phyloP scores from a whole-genome alignment of 2,797 vertebrate genomes.

The Typhlichthys subterraneus region DNA sequence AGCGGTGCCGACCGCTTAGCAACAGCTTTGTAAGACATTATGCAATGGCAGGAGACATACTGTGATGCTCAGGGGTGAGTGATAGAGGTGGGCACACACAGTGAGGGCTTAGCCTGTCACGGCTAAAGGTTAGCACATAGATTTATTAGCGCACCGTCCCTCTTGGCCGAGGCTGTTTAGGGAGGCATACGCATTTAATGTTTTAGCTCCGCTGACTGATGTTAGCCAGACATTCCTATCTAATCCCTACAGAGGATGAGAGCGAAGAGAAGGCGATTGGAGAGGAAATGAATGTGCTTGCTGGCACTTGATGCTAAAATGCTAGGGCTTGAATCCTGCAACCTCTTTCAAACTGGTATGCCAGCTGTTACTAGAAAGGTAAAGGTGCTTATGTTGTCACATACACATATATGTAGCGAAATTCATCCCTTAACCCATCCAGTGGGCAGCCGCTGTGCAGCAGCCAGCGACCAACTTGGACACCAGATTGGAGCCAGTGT shows the following conservation, averaged over 20 bases:
- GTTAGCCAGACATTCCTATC: slow-evolving; percentile 23
- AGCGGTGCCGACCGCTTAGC: slow-evolving; percentile 32
- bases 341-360: not conserved
- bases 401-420: too few species aligned
- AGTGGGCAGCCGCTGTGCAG: too few species aligned
- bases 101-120: slow-evolving; percentile 58
- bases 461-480: too few species aligned
- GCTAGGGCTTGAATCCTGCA: not conserved
- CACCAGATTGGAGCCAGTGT: too few species aligned
- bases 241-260: not conserved
- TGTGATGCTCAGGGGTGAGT: slow-evolving; percentile 38
- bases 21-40: slow-evolving; percentile 52
- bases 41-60: slow-evolving; percentile 23
- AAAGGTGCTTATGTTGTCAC: too few species aligned
- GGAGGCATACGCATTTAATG: slow-evolving; percentile 52
- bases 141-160: slow-evolving; percentile 49
- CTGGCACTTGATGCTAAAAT: not conserved
- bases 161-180: slow-evolving; percentile 42
- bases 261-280: not conserved
- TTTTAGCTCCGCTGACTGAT: slow-evolving; percentile 54
- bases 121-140: slow-evolving; percentile 63
- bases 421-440: too few species aligned
- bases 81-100: slow-evolving; percentile 53
- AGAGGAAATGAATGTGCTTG: not conserved
- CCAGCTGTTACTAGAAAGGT: not conserved